phyloP scores from a whole-genome alignment of 2,888 invertebrate genomes.

The Melinaea marsaeus region DNA sequence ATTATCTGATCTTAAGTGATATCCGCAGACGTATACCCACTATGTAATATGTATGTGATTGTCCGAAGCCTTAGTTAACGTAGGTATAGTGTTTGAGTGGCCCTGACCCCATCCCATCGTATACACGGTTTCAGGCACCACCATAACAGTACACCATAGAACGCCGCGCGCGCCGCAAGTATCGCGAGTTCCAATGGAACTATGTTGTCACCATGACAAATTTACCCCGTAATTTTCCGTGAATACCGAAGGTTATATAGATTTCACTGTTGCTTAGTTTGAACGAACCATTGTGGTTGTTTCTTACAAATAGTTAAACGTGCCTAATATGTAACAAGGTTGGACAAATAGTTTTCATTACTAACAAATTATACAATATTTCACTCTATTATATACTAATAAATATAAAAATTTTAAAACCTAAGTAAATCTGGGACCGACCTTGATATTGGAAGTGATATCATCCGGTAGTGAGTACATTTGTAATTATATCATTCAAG shows the following conservation, averaged over 20 bases:
- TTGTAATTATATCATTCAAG: constrained; percentile 21
- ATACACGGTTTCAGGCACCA: constrained; percentile 29
- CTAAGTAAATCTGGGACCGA: not conserved
- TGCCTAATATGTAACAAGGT: constrained; percentile 21
- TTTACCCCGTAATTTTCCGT: constrained; percentile 29
- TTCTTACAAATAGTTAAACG: constrained; percentile 8
- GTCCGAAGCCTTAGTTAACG: constrained; percentile 39
- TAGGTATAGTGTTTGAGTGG: constrained; percentile 58
- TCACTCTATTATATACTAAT: not conserved
- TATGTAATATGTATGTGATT: constrained; percentile 16
- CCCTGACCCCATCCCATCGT: constrained; percentile 65
- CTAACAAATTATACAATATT: too few relatives aligned
- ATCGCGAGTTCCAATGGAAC: constrained; percentile 13
- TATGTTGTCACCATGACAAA: constrained; percentile 29
- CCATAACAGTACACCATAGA: constrained; percentile 61
- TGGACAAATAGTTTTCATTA: not conserved
- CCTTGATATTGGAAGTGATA: constrained; percentile 34
- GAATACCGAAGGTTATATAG: constrained; percentile 16
- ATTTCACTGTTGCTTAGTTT: constrained; percentile 4
- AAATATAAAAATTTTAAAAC: not conserved
- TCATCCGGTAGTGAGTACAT: constrained; percentile 30
- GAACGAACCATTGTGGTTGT: not conserved
- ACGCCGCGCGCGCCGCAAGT: constrained; percentile 59
- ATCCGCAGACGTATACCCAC: constrained; percentile 31
- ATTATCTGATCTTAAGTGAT: too few relatives aligned